A percentile compares a stretch with the other conserved stretches of the same genome.
These are phyloP conservation scores for Zoanthus gigantus DNA, from an alignment of 92 coral and sea anemone genomes.

Conservation along the genomic window DNA sequence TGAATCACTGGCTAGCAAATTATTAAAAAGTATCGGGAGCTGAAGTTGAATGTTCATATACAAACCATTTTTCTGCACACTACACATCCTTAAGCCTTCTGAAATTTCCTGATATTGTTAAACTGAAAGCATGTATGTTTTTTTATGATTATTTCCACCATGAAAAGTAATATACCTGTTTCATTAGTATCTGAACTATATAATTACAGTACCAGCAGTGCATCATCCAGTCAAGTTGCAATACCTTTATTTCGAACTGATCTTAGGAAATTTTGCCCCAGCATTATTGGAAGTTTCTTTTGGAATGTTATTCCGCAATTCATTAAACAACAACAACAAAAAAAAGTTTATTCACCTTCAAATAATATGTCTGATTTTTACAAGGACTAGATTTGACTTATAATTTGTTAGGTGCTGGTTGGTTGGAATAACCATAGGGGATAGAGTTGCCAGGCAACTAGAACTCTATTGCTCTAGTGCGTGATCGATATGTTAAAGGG, in stretches of 20 bases:
- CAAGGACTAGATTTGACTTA: too few relatives aligned
- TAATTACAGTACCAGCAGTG: slow-evolving; percentile 41
- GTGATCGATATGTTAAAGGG: too few relatives aligned
- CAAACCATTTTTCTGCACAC: slow-evolving; percentile 3
- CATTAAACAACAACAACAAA: background rate
- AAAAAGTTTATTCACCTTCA: too few relatives aligned
- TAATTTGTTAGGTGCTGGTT: too few relatives aligned
- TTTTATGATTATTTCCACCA: slow-evolving; percentile 15
- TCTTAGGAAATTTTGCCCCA: background rate
- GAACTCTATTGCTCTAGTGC: too few relatives aligned
- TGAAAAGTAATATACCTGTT: background rate
- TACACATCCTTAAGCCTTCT: background rate
- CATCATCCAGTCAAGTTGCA: slow-evolving; percentile 24
- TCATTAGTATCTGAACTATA: slow-evolving; percentile 40
- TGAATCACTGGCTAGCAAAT: too few relatives aligned
- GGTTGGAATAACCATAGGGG: too few relatives aligned
- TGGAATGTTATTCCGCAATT: slow-evolving; percentile 40
- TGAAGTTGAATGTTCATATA: too few relatives aligned
- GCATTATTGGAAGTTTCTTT: slow-evolving; percentile 42
- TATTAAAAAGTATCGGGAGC: too few relatives aligned
- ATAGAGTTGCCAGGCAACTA: too few relatives aligned
- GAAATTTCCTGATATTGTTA: slow-evolving; percentile 40
- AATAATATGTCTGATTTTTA: too few relatives aligned
- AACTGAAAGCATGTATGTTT: slow-evolving; percentile 39
- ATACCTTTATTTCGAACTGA: slow-evolving; percentile 39